Evolutionary conservation across 2,113 vertebrate genomes (phyloP).

Genomic region (Sclerurus mexicanus): DNA sequence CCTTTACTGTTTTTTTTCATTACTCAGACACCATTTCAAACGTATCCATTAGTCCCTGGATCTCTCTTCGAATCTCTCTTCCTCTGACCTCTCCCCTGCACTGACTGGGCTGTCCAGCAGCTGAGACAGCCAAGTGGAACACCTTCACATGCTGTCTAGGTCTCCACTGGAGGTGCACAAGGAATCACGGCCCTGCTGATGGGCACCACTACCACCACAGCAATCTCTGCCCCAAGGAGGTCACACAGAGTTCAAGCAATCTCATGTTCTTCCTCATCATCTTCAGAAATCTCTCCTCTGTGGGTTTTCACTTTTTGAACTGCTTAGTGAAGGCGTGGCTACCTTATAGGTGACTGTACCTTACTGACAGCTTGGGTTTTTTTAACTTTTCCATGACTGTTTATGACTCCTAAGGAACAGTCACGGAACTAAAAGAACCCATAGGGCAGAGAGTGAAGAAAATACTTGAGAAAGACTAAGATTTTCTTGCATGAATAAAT

Average conservation of each 20-base stretch:
- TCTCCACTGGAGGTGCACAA: not conserved
- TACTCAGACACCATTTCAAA: not conserved
- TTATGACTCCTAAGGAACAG: not conserved
- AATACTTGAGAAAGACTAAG: not conserved
- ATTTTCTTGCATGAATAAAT: not conserved
- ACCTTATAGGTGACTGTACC: accelerated
- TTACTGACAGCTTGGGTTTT: not conserved
- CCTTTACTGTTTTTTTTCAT: not conserved
- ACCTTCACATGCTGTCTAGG: accelerated
- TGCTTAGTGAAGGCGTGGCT: not conserved
- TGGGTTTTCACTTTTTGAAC: not conserved
- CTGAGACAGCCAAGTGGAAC: accelerated
- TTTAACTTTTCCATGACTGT: not conserved
- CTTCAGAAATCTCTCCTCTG: not conserved
- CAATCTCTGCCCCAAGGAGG: not conserved
- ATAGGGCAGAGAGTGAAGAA: not conserved
- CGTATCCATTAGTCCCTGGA: not conserved
- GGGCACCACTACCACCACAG: not conserved
- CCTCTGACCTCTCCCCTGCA: not conserved
- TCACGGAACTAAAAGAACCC: not conserved
- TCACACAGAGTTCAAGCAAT: not conserved
- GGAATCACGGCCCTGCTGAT: accelerated
- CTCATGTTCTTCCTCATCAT: not conserved
- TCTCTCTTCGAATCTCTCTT: not conserved
- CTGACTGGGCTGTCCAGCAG: not conserved